Conservation (phyloP, 92 coral and sea anemone species). For the Porites lobata region DNA sequence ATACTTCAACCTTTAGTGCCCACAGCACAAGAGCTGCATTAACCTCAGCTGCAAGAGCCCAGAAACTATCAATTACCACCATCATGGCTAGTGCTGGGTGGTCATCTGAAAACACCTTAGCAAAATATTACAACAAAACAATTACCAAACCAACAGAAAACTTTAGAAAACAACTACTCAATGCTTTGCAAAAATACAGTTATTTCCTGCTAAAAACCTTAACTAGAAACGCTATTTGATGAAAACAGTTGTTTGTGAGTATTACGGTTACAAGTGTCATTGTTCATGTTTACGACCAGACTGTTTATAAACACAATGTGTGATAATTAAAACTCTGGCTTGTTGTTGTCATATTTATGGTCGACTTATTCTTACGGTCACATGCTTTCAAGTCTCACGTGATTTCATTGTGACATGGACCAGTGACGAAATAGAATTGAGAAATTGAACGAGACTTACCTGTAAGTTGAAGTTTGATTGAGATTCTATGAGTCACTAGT, state of each 20-base stretch:
- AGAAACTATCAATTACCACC: constrained; percentile 40
- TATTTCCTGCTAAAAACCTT: background rate
- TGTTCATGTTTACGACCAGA: background rate
- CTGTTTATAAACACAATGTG: background rate
- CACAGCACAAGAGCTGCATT: constrained; percentile 63
- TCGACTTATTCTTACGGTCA: constrained; percentile 21
- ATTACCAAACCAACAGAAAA: constrained; percentile 34
- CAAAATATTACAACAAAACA: constrained; percentile 56
- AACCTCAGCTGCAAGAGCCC: constrained; percentile 36
- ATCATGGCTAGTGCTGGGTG: constrained; percentile 56
- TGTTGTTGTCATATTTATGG: constrained; percentile 9
- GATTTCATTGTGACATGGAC: constrained; percentile 7
- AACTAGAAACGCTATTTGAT: background rate
- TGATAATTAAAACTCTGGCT: background rate
- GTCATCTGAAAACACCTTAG: constrained; percentile 67
- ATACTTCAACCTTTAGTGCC: constrained; percentile 52
- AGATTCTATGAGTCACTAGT: no score
- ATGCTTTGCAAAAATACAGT: constrained; percentile 38
- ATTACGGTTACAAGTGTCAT: constrained; percentile 6
- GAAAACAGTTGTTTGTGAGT: background rate
- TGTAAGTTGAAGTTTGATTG: background rate
- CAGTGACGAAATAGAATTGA: background rate
- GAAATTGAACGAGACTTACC: background rate
- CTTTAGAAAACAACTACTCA: constrained; percentile 45
- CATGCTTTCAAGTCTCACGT: constrained; percentile 63